A percentile compares a stretch with the other conserved stretches of the same genome.
Evolutionary conservation across 2,797 vertebrate genomes (phyloP).

Genomic region (Syngnathus acus): DNA sequence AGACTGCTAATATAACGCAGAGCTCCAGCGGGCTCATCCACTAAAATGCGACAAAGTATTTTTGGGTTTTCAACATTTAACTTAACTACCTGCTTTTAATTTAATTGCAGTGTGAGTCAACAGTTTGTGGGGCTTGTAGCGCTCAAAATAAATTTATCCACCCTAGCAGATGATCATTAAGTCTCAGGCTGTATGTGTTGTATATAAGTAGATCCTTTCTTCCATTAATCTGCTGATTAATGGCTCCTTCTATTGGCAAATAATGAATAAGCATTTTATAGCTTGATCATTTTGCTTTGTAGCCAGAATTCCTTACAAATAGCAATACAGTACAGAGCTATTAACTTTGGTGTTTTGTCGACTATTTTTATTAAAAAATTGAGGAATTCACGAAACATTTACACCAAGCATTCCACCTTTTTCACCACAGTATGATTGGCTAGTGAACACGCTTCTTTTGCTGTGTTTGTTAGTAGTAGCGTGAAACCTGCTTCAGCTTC

Average conservation of each 20-base stretch:
- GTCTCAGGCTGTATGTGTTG: slow-evolving; percentile 23
- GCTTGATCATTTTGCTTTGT: neutral
- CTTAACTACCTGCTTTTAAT: slow-evolving; percentile 56
- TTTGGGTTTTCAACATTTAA: slow-evolving; percentile 53
- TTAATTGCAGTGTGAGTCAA: slow-evolving; percentile 38
- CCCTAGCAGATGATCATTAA: slow-evolving; percentile 30
- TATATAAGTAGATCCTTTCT: slow-evolving; percentile 32
- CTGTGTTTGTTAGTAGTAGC: neutral
- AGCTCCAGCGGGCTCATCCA: slow-evolving; percentile 32
- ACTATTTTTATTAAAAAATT: too few species aligned
- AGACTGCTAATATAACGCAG: slow-evolving; percentile 28
- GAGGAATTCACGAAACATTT: neutral
- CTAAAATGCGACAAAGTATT: slow-evolving; percentile 49
- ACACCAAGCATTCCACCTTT: neutral
- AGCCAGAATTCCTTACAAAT: neutral
- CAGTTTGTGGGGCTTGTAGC: slow-evolving; percentile 22
- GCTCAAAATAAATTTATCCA: slow-evolving; percentile 44
- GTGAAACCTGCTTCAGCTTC: neutral
- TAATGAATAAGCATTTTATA: neutral
- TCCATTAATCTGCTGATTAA: slow-evolving; percentile 14
- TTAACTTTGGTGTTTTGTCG: too few species aligned
- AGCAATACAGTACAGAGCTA: too few species aligned
- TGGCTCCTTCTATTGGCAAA: too few species aligned
- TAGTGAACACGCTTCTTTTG: neutral
- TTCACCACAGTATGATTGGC: neutral